Evolutionary conservation across 2,113 vertebrate species (phyloP).

Genomic region (Xenopus borealis): DNA sequence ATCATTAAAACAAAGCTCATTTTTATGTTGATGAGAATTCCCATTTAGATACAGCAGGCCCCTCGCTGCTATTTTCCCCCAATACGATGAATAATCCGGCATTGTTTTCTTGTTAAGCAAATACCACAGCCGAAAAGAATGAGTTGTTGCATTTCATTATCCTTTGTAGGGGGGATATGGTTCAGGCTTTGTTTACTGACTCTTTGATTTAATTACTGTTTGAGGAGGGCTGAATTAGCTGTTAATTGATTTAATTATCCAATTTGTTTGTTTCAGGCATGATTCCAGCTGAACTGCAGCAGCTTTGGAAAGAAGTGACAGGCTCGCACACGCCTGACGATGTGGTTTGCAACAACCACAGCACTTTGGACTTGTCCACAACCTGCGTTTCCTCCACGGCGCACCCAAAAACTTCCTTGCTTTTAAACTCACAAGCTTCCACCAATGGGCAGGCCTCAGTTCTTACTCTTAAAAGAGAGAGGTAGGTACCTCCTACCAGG

Average conservation of each 20-base stretch:
- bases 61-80: conserved; percentile 18
- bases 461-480: conserved; percentile 90
- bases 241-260: conserved; percentile 99
- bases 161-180: conserved; percentile 32
- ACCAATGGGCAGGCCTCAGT: conserved; percentile 91
- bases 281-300: conserved; percentile 98
- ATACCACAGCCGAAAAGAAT: conserved; percentile 27
- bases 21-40: conserved; percentile 43
- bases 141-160: conserved; percentile 43
- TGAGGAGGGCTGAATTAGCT: conserved; percentile 91
- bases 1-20: conserved; percentile 44
- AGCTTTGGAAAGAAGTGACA: conserved; percentile 99
- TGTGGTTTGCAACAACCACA: conserved; percentile 77
- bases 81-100: conserved; percentile 43
- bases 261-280: conserved; percentile 99
- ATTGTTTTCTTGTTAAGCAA: conserved; percentile 34
- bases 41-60: conserved; percentile 20
- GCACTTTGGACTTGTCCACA: conserved; percentile 89
- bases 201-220: conserved; percentile 95
- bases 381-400: conserved; percentile 77
- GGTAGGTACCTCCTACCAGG: conserved; percentile 63
- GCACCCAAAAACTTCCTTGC: conserved; percentile 82
- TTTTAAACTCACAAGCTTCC: conserved; percentile 88
- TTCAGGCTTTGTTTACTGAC: conserved; percentile 89
- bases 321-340: conserved; percentile 83